Percentiles rank a stretch among this genome's conserved stretches.
These are phyloP conservation scores for Cottus gobio DNA, from an alignment of 2,113 vertebrate genomes.

Conservation along the genomic window DNA sequence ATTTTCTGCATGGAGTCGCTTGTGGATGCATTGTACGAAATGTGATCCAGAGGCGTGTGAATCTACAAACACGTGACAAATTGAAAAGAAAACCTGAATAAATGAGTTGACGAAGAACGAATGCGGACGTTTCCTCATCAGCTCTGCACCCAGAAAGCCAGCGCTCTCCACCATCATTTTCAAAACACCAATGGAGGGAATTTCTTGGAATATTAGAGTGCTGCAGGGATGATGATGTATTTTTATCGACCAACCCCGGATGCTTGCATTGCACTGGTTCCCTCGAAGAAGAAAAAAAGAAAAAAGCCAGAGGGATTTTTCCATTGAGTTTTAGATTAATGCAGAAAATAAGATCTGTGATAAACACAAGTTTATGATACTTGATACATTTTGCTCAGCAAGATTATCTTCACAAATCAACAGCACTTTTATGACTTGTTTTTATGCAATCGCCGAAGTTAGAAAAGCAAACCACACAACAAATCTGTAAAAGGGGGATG, in stretches of 20 bases:
- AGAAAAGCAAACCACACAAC: neutral
- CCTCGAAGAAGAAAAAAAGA: neutral
- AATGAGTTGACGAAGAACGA: neutral
- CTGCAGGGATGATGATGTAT: neutral
- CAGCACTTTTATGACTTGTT: neutral
- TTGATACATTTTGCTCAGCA: neutral
- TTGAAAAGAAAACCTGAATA: neutral
- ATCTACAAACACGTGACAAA: neutral
- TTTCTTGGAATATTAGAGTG: neutral
- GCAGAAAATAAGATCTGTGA: neutral
- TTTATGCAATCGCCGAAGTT: neutral
- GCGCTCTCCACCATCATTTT: neutral
- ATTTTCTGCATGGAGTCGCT: neutral
- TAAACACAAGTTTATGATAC: neutral
- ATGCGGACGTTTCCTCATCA: too few relatives aligned
- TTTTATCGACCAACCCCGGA: neutral
- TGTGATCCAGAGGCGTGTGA: neutral
- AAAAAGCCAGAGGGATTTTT: neutral
- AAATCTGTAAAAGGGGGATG: neutral
- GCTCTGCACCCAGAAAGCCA: neutral
- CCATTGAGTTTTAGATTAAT: neutral
- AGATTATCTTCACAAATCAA: neutral
- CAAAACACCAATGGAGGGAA: neutral
- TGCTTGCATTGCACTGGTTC: neutral
- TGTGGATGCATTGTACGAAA: neutral